Conservation (phyloP, 2,888 invertebrate genomes). For the Drosophila melanosoma region DNA sequence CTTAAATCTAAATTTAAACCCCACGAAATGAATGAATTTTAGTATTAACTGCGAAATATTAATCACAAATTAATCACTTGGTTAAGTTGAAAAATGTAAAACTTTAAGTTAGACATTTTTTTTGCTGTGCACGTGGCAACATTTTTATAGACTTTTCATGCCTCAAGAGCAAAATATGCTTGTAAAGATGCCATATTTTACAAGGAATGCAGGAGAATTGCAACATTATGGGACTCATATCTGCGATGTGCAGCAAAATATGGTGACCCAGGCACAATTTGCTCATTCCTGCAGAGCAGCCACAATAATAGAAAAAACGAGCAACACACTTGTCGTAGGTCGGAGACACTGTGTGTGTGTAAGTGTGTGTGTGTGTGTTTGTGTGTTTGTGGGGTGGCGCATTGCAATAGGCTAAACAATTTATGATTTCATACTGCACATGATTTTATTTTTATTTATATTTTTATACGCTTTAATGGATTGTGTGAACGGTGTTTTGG, state of each 20-base stretch:
- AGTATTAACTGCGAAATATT: neutral
- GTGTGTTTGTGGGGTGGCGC: neutral
- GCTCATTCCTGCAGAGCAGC: constrained; percentile 41
- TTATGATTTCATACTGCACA: constrained; percentile 63
- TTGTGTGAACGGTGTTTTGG: constrained; percentile 33
- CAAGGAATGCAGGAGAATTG: constrained; percentile 1
- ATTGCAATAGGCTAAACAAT: constrained; percentile 30
- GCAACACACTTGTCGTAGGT: constrained; percentile 55
- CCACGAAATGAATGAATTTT: no score
- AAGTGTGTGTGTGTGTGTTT: neutral
- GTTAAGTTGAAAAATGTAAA: neutral
- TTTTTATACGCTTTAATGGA: neutral
- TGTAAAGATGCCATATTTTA: neutral
- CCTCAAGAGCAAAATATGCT: constrained; percentile 5
- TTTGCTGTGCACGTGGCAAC: neutral
- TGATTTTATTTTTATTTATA: constrained; percentile 27
- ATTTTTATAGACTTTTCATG: constrained; percentile 1
- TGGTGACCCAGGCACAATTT: neutral
- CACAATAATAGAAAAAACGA: constrained; percentile 33
- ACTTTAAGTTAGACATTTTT: neutral
- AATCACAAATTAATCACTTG: neutral
- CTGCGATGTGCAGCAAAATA: constrained; percentile 24
- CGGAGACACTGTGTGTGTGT: constrained; percentile 15
- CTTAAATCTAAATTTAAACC: neutral
- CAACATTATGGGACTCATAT: constrained; percentile 4